phyloP scores from a whole-genome alignment of 2,113 vertebrate species.

The Coryphaenoides rupestris region DNA sequence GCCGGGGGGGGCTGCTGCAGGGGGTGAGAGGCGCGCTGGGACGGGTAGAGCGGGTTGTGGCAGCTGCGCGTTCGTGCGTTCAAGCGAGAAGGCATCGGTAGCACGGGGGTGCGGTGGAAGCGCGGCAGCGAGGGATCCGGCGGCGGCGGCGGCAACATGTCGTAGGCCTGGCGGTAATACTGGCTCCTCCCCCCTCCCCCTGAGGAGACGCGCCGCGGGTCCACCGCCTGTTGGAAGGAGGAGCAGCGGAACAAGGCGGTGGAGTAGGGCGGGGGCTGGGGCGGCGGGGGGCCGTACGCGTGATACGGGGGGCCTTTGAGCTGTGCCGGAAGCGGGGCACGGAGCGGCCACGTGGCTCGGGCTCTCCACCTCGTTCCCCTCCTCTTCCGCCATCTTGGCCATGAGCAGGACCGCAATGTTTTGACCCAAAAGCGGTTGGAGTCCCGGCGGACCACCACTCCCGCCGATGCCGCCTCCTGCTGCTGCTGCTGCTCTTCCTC shows the following conservation, averaged over 20 bases:
- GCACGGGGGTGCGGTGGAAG: slow-evolving; percentile 52
- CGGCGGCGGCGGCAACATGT: slow-evolving; percentile 59
- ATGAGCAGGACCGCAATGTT: slow-evolving; percentile 51
- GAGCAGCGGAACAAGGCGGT: slow-evolving; percentile 46
- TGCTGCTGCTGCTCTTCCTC: no score
- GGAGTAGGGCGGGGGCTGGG: slow-evolving; percentile 48
- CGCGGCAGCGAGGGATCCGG: slow-evolving; percentile 53
- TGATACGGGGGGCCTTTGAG: slow-evolving; percentile 15
- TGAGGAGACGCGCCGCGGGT: slow-evolving; percentile 38
- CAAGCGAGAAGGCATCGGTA: slow-evolving; percentile 25
- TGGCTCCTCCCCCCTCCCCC: slow-evolving; percentile 53
- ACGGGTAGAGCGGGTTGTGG: slow-evolving; percentile 34
- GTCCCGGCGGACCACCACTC: not conserved
- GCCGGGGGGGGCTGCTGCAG: slow-evolving; percentile 23
- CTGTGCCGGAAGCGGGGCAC: slow-evolving; percentile 33
- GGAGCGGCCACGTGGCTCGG: slow-evolving; percentile 9
- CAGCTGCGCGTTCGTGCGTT: slow-evolving; percentile 38
- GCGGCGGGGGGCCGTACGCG: slow-evolving; percentile 56
- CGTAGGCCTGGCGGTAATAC: slow-evolving; percentile 53
- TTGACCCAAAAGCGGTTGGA: slow-evolving; percentile 27
- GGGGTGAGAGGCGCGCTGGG: slow-evolving; percentile 25
- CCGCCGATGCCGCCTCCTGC: not conserved
- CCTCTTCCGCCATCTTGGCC: slow-evolving; percentile 47
- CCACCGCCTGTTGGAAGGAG: slow-evolving; percentile 42
- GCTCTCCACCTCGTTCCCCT: slow-evolving; percentile 35